Base-by-base conservation (phyloP, 1,140 invertebrate genomes). In the Gryon sp. region DNA sequence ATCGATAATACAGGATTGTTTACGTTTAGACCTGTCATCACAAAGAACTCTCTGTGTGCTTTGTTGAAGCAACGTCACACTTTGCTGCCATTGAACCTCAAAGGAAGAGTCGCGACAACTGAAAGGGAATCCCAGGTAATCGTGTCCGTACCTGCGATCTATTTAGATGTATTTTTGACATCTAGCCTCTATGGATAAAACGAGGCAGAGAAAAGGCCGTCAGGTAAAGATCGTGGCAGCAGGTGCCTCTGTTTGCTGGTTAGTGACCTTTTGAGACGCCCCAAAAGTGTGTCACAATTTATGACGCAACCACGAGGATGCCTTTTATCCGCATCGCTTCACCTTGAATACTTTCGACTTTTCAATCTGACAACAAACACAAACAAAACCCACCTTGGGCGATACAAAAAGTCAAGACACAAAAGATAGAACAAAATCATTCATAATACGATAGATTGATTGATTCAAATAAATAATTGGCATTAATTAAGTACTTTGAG, bases 211-310 rank as follows among this genome's bases (percentile, higher is more conserved):
- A 50, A 26, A 28, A 57, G 28, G 32, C 18, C 4, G 40, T 4
- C 43, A 46, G 63, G 63, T 41, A 55, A 30, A 30, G 11, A 48
- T 32, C 20, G n/a, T 4, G 26, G 15, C 5, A 9, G 14, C 72
- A 75, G 72, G 72, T 75, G 72, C 62, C 63, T 45, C 15, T 53
- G 41, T 66, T 18, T 59, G 15, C 11, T 48, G 46, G 63, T 68
- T 53, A 46, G 8, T 46, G 62, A 76, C 63, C 73, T 69, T 68
- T 76, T 57, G 22, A 36, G 12, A 5, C 24, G n/a, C 0, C 16
- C 22, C 36, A 32, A 63, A 76, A 55, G 55, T 62, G 46, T 75
- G 72, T 75, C 62, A 66, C 34, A 62, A 75, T 76, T 74, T 60
- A 9, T n/a, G 52, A 57, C 45, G 43, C 32, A 52, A 70, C 55